Evolutionary conservation across 2,888 invertebrate genomes (phyloP), one percentile per base, ranked within the genome.

Genomic region (Sycophila texana): DNA sequence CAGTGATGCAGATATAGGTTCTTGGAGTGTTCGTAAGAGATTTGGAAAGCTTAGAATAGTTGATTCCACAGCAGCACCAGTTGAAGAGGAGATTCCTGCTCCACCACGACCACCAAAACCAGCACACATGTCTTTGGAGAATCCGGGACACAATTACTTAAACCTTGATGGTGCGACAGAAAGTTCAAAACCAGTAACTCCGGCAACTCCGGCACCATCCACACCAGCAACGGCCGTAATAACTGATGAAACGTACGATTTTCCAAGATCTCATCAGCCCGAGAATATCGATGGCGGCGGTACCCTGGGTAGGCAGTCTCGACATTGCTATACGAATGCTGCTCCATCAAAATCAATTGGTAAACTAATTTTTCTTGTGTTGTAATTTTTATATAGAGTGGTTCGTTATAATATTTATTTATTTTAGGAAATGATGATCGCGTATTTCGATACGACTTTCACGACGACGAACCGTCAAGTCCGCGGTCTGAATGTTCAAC

Each of bases 41-140:
- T 94, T 93, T 84, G 93, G 93, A 0, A 93, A 92, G 20, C 30
- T 81, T 20, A 76, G 70, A 76, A 88, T 90, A 26, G 86, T 87
- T 5, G 88, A 89, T 73, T 86, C 87, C 12, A 85, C 88, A n/a
- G 18, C 72, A 20, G 86, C 87, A 12, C 85, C 86, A 39, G 39
- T 73, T 84, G 87, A 53, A 84, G 88, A 70, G 47, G 85, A 91
- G 1, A 91, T 92, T 3, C 92, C 92, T 13, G 93, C 94, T 1
- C 95, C 95, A 10, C 95, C 95, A 4, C 91, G 95, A 71, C 95
- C 96, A 4, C 95, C 96, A 0, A 96, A 96, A 90, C 95, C 95
- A 0, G 91, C 93, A 51, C 92, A 93, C 79, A 90, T 93, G 89
- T 86, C 88, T 49, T 84, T 88, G 55, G 91, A 91, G 67, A 91